Percentiles rank a stretch among this genome's conserved stretches.
Evolutionary conservation across 2,888 invertebrate species (phyloP).

Genomic region (Steromphala cineraria): DNA sequence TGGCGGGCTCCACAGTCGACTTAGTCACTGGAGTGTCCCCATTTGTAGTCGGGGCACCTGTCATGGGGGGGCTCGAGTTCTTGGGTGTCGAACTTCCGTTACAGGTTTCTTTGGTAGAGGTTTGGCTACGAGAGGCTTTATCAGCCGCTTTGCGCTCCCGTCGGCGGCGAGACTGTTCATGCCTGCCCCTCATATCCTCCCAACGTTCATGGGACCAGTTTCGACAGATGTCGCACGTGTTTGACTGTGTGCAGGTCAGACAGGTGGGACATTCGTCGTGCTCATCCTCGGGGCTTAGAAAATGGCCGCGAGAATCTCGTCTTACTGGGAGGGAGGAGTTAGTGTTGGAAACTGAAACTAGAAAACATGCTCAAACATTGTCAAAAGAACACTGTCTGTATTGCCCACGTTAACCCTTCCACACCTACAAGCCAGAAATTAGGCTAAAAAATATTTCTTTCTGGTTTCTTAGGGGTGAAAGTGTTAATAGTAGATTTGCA

Average conservation of each 20-base stretch:
- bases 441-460: too few relatives aligned
- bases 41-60: background rate
- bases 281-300: conserved; percentile 13
- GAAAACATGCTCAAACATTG: conserved; percentile 18
- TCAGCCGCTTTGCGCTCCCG: conserved; percentile 11
- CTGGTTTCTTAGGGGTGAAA: too few relatives aligned
- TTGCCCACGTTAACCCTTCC: conserved; percentile 6
- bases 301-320: conserved; percentile 17
- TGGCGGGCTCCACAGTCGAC: background rate
- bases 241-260: conserved; percentile 17
- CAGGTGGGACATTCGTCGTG: conserved; percentile 18
- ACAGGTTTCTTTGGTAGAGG: background rate
- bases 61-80: background rate
- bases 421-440: too few relatives aligned
- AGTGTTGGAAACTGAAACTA: conserved; percentile 20
- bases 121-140: conserved; percentile 17
- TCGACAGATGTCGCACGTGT: conserved; percentile 15
- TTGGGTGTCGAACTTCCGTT: background rate
- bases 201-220: conserved; percentile 9
- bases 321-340: conserved; percentile 11
- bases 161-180: conserved; percentile 12
- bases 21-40: background rate
- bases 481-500: too few relatives aligned
- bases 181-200: conserved; percentile 13
- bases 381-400: conserved; percentile 18